Conservation (phyloP, 2,888 invertebrate species). For the Endomychus coccineus region DNA sequence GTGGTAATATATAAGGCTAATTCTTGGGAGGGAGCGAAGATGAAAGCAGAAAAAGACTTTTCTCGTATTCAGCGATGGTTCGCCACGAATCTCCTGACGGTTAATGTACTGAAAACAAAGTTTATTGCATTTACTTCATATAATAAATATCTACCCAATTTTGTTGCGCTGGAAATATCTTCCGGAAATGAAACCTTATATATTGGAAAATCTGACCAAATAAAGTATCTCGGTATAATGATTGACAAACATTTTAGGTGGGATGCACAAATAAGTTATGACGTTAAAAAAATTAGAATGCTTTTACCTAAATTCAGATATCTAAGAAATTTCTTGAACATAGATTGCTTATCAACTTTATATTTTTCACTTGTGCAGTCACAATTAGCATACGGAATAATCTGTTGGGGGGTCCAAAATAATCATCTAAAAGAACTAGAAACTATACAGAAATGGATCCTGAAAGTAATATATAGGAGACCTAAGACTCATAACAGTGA, state of each 20-base stretch:
- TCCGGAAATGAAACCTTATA: background rate
- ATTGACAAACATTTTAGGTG: background rate
- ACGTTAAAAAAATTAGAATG: background rate
- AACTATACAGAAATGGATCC: background rate
- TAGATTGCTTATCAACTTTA: background rate
- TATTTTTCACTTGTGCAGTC: background rate
- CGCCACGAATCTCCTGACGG: background rate
- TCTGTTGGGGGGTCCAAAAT: constrained; percentile 1
- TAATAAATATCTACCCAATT: background rate
- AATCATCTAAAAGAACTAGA: background rate
- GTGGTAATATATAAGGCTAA: background rate
- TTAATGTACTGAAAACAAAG: background rate
- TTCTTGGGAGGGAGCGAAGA: background rate
- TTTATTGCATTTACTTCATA: background rate
- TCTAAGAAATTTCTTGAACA: too few species aligned
- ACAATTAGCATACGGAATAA: background rate
- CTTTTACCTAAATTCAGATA: background rate
- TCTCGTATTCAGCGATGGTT: background rate
- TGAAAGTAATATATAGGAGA: background rate
- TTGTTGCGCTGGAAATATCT: background rate
- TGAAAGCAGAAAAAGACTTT: background rate
- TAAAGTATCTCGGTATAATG: constrained; percentile 1
- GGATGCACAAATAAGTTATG: too few species aligned
- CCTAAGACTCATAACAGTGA: too few species aligned
- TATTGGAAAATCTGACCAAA: background rate